phyloP scores from a whole-genome alignment of 2,888 invertebrate genomes.

The Acanthacorydalis orientalis region DNA sequence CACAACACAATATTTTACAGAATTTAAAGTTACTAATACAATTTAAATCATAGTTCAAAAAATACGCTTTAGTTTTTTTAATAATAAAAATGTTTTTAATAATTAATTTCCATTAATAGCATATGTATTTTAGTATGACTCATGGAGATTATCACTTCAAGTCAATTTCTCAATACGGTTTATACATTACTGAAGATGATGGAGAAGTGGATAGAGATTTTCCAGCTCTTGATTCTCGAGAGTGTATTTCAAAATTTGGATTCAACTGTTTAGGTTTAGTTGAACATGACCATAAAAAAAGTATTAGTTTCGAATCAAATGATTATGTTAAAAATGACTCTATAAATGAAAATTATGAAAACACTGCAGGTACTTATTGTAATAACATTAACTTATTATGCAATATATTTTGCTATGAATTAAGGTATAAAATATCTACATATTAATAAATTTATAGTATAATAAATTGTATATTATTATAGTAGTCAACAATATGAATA shows the following conservation, averaged over 20 bases:
- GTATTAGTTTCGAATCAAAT: conserved; percentile 20
- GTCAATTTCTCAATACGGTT: conserved; percentile 57
- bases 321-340: conserved; percentile 6
- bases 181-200: conserved; percentile 91
- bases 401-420: no score
- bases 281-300: conserved; percentile 41
- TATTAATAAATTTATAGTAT: no score
- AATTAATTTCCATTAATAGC: no score
- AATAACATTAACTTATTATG: no score
- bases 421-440: no score
- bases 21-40: no score
- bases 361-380: not conserved
- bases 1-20: no score
- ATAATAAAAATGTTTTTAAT: no score
- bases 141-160: conserved; percentile 44
- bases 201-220: conserved; percentile 91
- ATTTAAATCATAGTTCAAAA: no score
- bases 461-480: no score
- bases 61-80: no score
- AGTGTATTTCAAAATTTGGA: conserved; percentile 84
- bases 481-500: not conserved
- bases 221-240: conserved; percentile 73
- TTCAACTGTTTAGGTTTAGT: conserved; percentile 79
- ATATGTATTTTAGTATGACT: conserved; percentile 30
- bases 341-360: not conserved